Conservation (phyloP, 2,113 vertebrate genomes). For the Dendrocopos noguchii region DNA sequence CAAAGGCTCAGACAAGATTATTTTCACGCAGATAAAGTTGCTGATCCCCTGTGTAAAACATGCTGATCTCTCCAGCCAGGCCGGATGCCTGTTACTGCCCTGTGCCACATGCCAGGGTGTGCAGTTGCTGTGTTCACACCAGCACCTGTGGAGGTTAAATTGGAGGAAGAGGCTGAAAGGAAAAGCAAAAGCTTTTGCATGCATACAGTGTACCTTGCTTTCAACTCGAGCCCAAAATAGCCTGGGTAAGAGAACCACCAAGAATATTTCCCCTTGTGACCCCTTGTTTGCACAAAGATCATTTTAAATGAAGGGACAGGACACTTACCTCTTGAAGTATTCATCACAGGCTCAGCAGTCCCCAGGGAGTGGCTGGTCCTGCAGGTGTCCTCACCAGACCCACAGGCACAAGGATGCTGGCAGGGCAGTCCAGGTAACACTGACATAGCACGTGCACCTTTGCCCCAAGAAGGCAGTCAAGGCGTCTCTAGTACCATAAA, state of each 20-base stretch:
- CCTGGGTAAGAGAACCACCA: background rate
- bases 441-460: background rate
- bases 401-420: background rate
- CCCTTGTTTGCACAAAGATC: background rate
- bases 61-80: background rate
- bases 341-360: background rate
- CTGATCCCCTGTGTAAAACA: background rate
- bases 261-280: background rate
- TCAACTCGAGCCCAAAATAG: background rate
- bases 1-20: background rate
- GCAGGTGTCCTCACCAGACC: fast-evolving
- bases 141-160: background rate
- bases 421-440: background rate
- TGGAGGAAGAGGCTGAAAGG: background rate
- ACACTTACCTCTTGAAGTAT: background rate
- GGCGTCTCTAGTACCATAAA: background rate
- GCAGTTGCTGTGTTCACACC: fast-evolving
- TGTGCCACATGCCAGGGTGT: background rate
- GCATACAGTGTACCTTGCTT: background rate
- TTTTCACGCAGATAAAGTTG: background rate
- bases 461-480: background rate
- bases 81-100: background rate
- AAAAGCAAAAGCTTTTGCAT: fast-evolving
- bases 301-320: background rate
- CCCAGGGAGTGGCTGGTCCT: background rate